Evolutionary conservation across 2,113 vertebrate genomes (phyloP).

Genomic region (Mastomys natalensis): DNA sequence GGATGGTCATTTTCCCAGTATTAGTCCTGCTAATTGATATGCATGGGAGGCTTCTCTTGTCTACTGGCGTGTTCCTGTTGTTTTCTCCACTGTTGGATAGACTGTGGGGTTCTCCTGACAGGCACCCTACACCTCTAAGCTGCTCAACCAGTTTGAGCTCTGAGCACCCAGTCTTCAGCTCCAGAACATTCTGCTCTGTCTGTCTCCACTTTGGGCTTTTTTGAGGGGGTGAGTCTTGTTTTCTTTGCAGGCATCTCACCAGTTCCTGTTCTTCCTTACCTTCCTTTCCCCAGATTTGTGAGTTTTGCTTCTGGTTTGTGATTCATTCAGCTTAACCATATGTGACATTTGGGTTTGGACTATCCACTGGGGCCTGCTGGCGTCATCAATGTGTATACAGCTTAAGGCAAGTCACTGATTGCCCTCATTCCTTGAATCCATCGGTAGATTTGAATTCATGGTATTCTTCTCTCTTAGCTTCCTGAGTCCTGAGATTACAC

Average conservation of each 20-base stretch:
- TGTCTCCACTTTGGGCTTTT: not conserved
- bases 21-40: not conserved
- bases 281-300: not conserved
- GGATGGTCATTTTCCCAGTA: not conserved
- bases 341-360: not conserved
- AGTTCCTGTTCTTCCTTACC: not conserved
- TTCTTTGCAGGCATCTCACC: no score
- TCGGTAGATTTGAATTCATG: not conserved
- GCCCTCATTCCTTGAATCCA: not conserved
- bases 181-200: not conserved
- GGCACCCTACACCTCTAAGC: not conserved
- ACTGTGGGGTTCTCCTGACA: not conserved
- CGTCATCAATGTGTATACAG: not conserved
- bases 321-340: not conserved
- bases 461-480: not conserved
- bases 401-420: not conserved
- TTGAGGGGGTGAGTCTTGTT: no score
- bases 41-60: not conserved
- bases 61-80: no score
- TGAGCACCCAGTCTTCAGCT: not conserved
- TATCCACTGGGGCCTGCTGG: not conserved
- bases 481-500: not conserved
- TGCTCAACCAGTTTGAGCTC: not conserved
- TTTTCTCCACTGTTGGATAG: not conserved
- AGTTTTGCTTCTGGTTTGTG: not conserved